A percentile compares a stretch with the other conserved stretches of the same genome.
These are phyloP conservation scores for Ptilorrhoa leucosticta DNA, from an alignment of 2,113 vertebrate genomes.

Conservation along the genomic window DNA sequence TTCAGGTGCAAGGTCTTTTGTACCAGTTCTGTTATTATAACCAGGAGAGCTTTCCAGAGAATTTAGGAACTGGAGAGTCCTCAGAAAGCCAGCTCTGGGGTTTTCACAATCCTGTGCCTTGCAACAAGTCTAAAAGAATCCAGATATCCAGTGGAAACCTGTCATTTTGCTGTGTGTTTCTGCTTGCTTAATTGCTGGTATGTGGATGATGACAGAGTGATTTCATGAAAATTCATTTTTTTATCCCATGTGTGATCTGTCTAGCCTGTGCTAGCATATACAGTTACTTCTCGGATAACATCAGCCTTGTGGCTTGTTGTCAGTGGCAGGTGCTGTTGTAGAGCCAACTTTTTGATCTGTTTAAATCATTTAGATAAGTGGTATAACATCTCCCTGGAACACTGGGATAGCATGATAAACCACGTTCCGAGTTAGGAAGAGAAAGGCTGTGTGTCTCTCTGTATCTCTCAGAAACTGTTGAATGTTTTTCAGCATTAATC, in stretches of 20 bases:
- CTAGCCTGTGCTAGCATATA: background rate
- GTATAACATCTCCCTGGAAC: background rate
- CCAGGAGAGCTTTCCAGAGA: background rate
- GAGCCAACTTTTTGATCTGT: background rate
- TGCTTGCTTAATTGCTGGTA: background rate
- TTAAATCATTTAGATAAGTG: slow-evolving; percentile 15
- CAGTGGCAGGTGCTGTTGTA: background rate
- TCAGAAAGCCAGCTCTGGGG: background rate
- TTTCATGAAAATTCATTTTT: background rate
- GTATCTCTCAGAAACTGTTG: background rate
- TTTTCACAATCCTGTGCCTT: background rate
- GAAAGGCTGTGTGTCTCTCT: background rate
- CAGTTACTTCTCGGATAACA: slow-evolving; percentile 16
- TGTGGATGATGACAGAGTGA: background rate
- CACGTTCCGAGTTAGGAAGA: background rate
- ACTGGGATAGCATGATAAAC: background rate
- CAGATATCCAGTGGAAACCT: background rate
- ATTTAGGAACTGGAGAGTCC: background rate
- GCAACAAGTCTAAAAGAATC: background rate
- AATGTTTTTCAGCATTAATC: slow-evolving; percentile 47
- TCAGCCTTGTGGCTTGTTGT: slow-evolving; percentile 2
- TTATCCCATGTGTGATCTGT: background rate
- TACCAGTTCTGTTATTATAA: background rate
- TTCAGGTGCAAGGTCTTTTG: background rate
- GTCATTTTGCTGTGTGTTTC: background rate